Percentiles rank a stretch among this genome's conserved stretches.
These are phyloP conservation scores for Deilephila porcellus DNA, from an alignment of 2,888 invertebrate genomes.

Conservation along the genomic window DNA sequence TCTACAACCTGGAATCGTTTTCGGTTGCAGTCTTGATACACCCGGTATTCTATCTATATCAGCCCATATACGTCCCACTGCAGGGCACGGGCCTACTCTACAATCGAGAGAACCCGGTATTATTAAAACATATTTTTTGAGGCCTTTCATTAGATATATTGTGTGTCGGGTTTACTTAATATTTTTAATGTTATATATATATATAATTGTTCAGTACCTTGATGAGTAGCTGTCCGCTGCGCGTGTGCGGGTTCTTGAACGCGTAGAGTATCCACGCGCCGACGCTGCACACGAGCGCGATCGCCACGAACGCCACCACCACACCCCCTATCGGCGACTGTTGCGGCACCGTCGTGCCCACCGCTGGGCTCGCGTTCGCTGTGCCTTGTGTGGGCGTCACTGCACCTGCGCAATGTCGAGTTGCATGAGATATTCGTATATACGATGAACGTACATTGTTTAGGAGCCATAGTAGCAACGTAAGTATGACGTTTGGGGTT, in stretches of 20 bases:
- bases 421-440: too few species aligned
- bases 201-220: constrained; percentile 90
- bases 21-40: too few species aligned
- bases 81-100: too few species aligned
- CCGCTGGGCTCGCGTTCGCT: constrained; percentile 28
- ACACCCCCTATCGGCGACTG: constrained; percentile 61
- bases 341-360: constrained; percentile 36
- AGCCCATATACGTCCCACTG: too few species aligned
- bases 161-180: background rate
- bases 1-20: too few species aligned
- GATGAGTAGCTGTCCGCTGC: constrained; percentile 97
- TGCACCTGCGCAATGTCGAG: background rate
- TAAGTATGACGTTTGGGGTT: too few species aligned
- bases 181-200: background rate
- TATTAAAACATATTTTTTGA: too few species aligned
- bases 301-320: constrained; percentile 88
- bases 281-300: constrained; percentile 87
- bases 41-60: too few species aligned
- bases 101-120: too few species aligned
- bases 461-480: too few species aligned
- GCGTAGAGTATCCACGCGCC: constrained; percentile 95
- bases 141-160: too few species aligned
- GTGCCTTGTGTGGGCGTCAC: background rate
- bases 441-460: too few species aligned
- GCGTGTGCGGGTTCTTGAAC: constrained; percentile 97